A percentile compares a stretch with the other conserved stretches of the same genome.
Conservation (phyloP, 1,140 invertebrate species). For the Conus ventricosus region DNA sequence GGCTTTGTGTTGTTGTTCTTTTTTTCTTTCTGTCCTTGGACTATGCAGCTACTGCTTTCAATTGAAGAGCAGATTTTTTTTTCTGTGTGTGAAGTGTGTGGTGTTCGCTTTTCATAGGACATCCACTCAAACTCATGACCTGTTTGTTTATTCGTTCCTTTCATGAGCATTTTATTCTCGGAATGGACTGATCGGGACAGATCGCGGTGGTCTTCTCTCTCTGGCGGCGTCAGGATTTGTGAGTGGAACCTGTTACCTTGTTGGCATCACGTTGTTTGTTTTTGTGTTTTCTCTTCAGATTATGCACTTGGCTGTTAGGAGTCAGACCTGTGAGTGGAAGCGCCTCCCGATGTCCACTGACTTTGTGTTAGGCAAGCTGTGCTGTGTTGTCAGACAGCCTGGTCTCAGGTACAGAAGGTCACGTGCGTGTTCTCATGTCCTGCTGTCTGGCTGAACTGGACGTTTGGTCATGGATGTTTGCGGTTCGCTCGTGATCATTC, state of each 20-base stretch:
- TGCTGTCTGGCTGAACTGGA: neutral
- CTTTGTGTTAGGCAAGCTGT: too few species aligned
- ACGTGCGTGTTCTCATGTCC: neutral
- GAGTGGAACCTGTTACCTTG: neutral
- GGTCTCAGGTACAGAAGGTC: neutral
- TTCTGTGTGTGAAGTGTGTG: too few species aligned
- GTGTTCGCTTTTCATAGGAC: too few species aligned
- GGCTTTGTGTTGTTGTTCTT: neutral
- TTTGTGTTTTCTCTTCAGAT: too few species aligned
- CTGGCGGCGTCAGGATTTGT: neutral
- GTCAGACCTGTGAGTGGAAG: too few species aligned
- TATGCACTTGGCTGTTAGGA: too few species aligned
- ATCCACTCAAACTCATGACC: neutral
- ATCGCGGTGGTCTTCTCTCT: too few species aligned
- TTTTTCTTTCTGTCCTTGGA: neutral
- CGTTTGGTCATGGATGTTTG: neutral
- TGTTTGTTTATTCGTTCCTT: neutral
- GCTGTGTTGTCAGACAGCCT: neutral
- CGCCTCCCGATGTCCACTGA: too few species aligned
- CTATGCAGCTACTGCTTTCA: conserved; percentile 19
- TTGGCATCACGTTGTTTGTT: too few species aligned
- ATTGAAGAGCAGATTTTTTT: neutral
- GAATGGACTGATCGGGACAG: neutral
- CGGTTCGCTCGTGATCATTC: neutral
- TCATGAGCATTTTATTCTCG: neutral